Percentiles rank a stretch among this genome's conserved stretches.
Evolutionary conservation across 2,113 vertebrate genomes (phyloP).

Genomic region (Peromyscus polionotus): DNA sequence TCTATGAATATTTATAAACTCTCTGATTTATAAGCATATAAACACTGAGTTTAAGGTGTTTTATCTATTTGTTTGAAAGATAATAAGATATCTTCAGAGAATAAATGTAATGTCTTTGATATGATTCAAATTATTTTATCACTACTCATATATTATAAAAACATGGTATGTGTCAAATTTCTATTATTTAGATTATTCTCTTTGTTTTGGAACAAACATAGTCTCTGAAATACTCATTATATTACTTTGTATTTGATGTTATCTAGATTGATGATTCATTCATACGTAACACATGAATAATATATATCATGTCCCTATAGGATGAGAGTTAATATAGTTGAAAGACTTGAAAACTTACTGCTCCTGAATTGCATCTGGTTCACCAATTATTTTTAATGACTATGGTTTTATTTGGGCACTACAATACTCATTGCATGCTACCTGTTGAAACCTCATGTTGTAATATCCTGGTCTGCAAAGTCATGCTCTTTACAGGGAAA

Average conservation of each 20-base stretch:
- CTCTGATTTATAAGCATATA: constrained; percentile 77
- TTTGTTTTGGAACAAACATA: constrained; percentile 20
- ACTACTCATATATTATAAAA: constrained; percentile 61
- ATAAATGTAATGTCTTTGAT: constrained; percentile 70
- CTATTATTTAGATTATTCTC: constrained; percentile 55
- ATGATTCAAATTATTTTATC: constrained; percentile 60
- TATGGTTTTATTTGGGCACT: constrained; percentile 54
- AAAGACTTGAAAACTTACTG: constrained; percentile 26
- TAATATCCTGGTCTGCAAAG: neutral
- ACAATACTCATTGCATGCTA: neutral
- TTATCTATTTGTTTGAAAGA: constrained; percentile 74
- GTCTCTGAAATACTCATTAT: constrained; percentile 33
- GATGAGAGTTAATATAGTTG: constrained; percentile 36
- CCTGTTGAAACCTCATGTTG: neutral
- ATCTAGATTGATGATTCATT: neutral
- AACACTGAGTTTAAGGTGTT: constrained; percentile 78
- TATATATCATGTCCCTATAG: neutral
- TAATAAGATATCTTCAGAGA: constrained; percentile 75
- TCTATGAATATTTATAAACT: constrained; percentile 84
- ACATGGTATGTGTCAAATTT: constrained; percentile 37
- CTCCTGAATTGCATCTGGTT: neutral
- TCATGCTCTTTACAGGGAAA: constrained; percentile 6
- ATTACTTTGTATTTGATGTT: constrained; percentile 39
- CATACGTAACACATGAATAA: neutral
- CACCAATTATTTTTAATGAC: constrained; percentile 11